Conservation (phyloP, 2,888 invertebrate species). For the Apodemia mormo region DNA sequence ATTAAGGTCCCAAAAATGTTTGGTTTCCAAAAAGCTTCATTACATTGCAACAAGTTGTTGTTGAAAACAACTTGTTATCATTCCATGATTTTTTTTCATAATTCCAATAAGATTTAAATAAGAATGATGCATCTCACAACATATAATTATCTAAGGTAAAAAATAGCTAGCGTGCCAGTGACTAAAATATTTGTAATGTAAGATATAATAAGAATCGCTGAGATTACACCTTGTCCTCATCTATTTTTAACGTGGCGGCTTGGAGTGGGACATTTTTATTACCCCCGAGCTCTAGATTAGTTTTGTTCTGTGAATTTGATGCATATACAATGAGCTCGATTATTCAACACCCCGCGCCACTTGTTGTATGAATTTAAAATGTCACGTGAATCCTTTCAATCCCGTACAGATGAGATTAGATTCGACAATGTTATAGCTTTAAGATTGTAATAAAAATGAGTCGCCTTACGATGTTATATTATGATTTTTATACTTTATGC, state of each 20-base stretch:
- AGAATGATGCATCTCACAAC: too few relatives aligned
- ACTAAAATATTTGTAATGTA: conserved; percentile 66
- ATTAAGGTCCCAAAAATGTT: too few relatives aligned
- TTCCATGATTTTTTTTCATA: too few relatives aligned
- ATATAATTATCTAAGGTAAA: too few relatives aligned
- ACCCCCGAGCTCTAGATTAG: conserved; percentile 76
- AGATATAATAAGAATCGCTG: conserved; percentile 76
- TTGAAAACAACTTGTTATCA: too few relatives aligned
- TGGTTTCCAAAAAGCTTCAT: too few relatives aligned
- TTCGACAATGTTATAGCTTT: conserved; percentile 14
- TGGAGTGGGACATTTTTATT: conserved; percentile 79
- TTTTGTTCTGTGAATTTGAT: conserved; percentile 80
- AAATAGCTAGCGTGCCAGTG: too few relatives aligned
- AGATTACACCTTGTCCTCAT: conserved; percentile 78
- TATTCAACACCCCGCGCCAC: conserved; percentile 69
- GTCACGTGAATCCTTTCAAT: conserved; percentile 45
- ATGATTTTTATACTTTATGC: too few relatives aligned
- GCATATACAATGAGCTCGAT: conserved; percentile 79
- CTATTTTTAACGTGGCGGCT: conserved; percentile 70
- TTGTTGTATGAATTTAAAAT: conserved; percentile 67
- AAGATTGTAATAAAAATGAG: neutral
- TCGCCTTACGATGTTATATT: too few relatives aligned
- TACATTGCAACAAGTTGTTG: too few relatives aligned
- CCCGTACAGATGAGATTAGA: conserved; percentile 16
- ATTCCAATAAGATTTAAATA: too few relatives aligned